Base-by-base conservation (phyloP, 2,797 vertebrate species). In the Acridotheres tristis region DNA sequence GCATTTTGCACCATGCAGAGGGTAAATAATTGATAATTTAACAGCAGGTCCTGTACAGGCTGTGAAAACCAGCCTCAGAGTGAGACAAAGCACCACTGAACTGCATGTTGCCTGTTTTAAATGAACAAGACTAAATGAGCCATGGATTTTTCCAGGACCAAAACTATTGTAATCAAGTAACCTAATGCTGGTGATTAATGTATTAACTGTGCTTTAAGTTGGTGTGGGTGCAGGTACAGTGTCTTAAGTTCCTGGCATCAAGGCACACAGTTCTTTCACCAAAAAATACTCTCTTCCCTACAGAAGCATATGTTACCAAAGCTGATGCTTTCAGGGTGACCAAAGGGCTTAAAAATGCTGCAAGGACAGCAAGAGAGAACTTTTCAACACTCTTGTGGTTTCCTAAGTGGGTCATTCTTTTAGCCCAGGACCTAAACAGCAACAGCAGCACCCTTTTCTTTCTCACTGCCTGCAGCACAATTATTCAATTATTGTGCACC, bases 191-290 rank as follows among this genome's bases (percentile, higher is more conserved):
- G 22, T 53, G 16, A 63, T 47, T 34, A 59, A 63, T 26, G 5
- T 16, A 43, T n/a, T 22, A 81, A 54, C 13, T 83, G 50, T 63
- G 53, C 59, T 88, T 76, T 45, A 63, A 45, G 34, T 16, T 68
- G 47, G 27, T 51, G 36, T 55, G 29, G 51, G 47, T 21, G 34
- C 63, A 72, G 34, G 19, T 43, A 50, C 23, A 57, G 45, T 1
- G 1, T 27, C 66, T 59, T 38, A 53, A 63, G 54, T 32, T 58
- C 36, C 11, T 32, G 22, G 19, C 73, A 54, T 5, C 0, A 0
- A 85, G 10, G 54, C 45, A 95, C 36, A 11, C 5, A 26, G 6
- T n/a, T 74, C 22, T 54, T 50, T 54, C 23, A 75, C 9, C 25
- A 58, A 65, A 75, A 91, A 34, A 43, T 29, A 55, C 2, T 77